A percentile compares a stretch with the other conserved stretches of the same genome.
Evolutionary conservation across 2,888 invertebrate species (phyloP).

Genomic region (Halocaridina rubra): DNA sequence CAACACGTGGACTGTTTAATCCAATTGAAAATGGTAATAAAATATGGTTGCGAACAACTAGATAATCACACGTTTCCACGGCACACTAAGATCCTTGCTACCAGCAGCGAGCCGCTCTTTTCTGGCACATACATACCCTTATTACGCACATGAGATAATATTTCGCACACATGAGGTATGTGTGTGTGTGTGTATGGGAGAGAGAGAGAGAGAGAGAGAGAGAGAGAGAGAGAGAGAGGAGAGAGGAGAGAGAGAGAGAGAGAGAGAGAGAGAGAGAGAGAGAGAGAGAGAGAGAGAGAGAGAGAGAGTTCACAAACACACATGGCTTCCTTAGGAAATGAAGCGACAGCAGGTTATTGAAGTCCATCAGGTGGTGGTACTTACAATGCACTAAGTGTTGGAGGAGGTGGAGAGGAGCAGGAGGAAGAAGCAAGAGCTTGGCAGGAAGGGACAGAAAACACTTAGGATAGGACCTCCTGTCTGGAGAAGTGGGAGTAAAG

Average conservation of each 20-base stretch:
- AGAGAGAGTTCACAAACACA: neutral
- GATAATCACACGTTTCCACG: constrained; percentile 56
- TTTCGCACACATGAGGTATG: too few relatives aligned
- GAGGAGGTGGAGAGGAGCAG: too few relatives aligned
- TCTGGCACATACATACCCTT: too few relatives aligned
- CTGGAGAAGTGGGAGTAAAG: too few relatives aligned
- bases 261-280: neutral
- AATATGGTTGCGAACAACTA: constrained; percentile 44
- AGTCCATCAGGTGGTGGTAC: neutral
- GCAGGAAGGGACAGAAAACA: neutral
- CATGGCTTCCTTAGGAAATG: neutral
- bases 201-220: neutral
- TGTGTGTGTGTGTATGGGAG: too few relatives aligned
- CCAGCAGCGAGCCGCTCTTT: neutral
- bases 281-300: neutral
- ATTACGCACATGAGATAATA: neutral
- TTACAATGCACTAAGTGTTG: too few relatives aligned
- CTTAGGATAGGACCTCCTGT: too few relatives aligned
- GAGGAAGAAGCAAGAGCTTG: too few relatives aligned
- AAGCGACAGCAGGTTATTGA: neutral
- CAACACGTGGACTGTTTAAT: constrained; percentile 57
- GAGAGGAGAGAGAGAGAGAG: neutral
- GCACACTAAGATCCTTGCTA: constrained; percentile 43
- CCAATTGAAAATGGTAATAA: constrained; percentile 54
- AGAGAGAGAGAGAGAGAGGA: neutral